Conservation (phyloP, 2,113 vertebrate species). For the Myrmecobius fasciatus region DNA sequence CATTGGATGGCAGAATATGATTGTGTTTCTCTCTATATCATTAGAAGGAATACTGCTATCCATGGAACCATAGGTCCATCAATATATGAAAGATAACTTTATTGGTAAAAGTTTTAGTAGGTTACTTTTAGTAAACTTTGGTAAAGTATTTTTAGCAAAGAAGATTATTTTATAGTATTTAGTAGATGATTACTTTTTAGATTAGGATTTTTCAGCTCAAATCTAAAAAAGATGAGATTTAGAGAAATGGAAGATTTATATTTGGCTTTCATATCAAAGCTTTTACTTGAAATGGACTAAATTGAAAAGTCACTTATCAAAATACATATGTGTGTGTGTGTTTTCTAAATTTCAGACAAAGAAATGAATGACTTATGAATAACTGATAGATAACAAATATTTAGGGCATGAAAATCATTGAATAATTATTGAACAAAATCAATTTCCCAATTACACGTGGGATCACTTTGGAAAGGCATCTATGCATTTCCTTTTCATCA, state of each 20-base stretch:
- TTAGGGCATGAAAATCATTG: neutral
- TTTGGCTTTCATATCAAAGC: neutral
- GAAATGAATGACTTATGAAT: neutral
- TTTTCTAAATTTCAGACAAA: neutral
- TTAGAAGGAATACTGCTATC: neutral
- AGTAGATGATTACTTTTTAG: neutral
- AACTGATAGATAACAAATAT: neutral
- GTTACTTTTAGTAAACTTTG: neutral
- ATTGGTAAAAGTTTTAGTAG: neutral
- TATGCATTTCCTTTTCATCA: neutral
- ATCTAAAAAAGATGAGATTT: neutral
- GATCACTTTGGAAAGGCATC: neutral
- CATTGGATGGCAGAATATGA: neutral
- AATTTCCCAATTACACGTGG: neutral
- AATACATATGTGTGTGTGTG: neutral
- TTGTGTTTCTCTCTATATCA: neutral
- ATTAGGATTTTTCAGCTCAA: neutral
- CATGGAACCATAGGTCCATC: neutral
- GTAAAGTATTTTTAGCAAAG: neutral
- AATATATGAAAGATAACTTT: neutral
- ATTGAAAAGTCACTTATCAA: neutral
- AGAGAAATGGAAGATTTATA: neutral
- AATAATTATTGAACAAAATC: neutral
- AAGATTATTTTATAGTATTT: neutral
- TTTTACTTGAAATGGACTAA: neutral